Conservation (phyloP, 1,140 invertebrate species). For the Achatina immaculata region DNA sequence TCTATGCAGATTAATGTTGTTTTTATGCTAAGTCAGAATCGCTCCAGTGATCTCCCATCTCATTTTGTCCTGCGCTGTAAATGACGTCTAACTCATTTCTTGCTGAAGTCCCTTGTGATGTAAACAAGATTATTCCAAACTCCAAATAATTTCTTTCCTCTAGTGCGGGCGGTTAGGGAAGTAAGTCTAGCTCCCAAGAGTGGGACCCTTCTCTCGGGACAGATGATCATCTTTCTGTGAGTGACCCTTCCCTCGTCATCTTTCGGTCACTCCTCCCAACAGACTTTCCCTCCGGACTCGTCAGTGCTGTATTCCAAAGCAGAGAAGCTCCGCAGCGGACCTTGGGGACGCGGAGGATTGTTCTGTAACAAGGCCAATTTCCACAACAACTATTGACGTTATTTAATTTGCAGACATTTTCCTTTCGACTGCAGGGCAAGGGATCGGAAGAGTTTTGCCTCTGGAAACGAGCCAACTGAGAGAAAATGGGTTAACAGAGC, state of each 20-base stretch:
- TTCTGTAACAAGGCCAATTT: conserved; percentile 46
- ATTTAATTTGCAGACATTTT: conserved; percentile 45
- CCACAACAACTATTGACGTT: conserved; percentile 46
- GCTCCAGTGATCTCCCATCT: conserved; percentile 12
- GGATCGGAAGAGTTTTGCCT: conserved; percentile 16
- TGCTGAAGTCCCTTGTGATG: not conserved
- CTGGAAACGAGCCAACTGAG: conserved; percentile 12
- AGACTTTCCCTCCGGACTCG: conserved; percentile 15
- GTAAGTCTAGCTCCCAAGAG: not conserved
- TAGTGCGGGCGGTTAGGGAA: not conserved
- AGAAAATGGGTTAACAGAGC: conserved; percentile 36
- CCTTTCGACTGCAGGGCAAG: conserved; percentile 38
- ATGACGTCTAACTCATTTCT: conserved; percentile 25
- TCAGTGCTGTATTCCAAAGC: conserved; percentile 29
- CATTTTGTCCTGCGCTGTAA: conserved; percentile 2
- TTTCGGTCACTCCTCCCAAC: conserved; percentile 27
- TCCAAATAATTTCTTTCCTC: conserved; percentile 23
- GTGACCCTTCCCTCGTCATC: conserved; percentile 28
- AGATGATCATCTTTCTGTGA: conserved; percentile 40
- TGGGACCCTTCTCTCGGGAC: not conserved
- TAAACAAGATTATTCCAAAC: conserved; percentile 24
- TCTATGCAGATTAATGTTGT: conserved; percentile 6
- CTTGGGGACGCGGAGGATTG: conserved; percentile 26
- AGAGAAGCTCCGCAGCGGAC: conserved; percentile 6
- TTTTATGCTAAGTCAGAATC: conserved; percentile 3